Evolutionary conservation across 2,888 invertebrate genomes (phyloP), one percentile per base, ranked within the genome.

Genomic region (Cheilosia pagana): DNA sequence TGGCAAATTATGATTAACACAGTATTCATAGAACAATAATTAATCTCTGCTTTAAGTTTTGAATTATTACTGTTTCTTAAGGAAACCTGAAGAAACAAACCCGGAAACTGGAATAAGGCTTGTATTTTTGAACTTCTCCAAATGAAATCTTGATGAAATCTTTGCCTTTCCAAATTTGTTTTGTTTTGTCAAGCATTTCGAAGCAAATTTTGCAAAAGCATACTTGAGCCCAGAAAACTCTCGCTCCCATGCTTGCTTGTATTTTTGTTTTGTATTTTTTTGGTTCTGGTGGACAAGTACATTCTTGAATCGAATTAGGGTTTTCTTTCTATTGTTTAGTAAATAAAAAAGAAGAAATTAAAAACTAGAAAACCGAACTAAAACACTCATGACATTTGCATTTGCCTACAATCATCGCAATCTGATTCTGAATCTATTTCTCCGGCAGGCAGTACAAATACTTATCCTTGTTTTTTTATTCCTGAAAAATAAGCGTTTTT

Each of bases 171-270:
- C 19, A 55, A 45, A 68, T 70, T 55, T 48, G 43, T 48, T 55
- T 45, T 57, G 48, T 70, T 57, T 70, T 57, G 19, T 57, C 55
- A 14, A 68, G 55, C 19, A 31, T 43, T 28, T 68, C 55, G 14
- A 55, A 53, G 25, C 57, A 57, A 68, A 68, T 68, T 45, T 68
- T 68, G 31, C 57, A 68, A 39, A 65, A 63, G 63, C 55, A n/a
- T n/a, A n/a, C n/a, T 68, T 43, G 19, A 68, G 43, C 68, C 68
- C 57, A 8, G 41, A 41, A 68, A 43, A 68, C 14, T 48, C n/a
- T 45, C 12, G 19, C 41, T 68, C 55, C n/a, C n/a, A 45, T 19
- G 12, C 6, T 21, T 14, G 21, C 16, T 70, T 68, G 43, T 55
- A 57, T 28, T 55, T 68, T 55, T 55, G n/a, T n/a, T n/a, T n/a